Conservation (phyloP, 2,888 invertebrate species). For the Perizoma affinitatum region DNA sequence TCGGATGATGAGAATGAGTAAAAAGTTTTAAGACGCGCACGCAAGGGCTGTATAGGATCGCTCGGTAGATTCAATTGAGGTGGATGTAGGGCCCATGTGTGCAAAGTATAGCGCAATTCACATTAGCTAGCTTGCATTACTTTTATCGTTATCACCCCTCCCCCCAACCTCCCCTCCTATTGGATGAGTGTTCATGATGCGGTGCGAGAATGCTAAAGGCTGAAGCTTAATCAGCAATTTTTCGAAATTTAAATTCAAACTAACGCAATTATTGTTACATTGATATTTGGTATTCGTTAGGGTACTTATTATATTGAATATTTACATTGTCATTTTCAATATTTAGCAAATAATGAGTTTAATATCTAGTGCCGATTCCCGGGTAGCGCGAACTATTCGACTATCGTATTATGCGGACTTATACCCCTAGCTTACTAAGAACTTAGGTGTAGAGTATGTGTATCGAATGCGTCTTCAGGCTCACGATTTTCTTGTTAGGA, state of each 20-base stretch:
- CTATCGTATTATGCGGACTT: constrained; percentile 63
- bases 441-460: constrained; percentile 66
- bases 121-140: constrained; percentile 46
- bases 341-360: constrained; percentile 65
- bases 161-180: constrained; percentile 37
- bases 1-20: constrained; percentile 89
- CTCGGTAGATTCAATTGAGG: neutral
- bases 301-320: constrained; percentile 68
- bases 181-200: constrained; percentile 52
- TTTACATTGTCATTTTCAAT: constrained; percentile 68
- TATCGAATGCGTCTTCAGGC: constrained; percentile 53
- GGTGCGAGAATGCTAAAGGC: constrained; percentile 51
- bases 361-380: constrained; percentile 71
- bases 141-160: constrained; percentile 49
- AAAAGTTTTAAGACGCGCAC: constrained; percentile 33
- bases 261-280: constrained; percentile 70
- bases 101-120: constrained; percentile 22
- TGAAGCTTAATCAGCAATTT: constrained; percentile 47
- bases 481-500: constrained; percentile 42
- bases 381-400: constrained; percentile 64
- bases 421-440: constrained; percentile 68
- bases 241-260: constrained; percentile 65
- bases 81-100: constrained; percentile 9
- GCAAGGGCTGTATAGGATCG: constrained; percentile 10
- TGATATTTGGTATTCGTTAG: constrained; percentile 61